phyloP scores from a whole-genome alignment of 2,113 vertebrate genomes.

The Chiloscyllium plagiosum region DNA sequence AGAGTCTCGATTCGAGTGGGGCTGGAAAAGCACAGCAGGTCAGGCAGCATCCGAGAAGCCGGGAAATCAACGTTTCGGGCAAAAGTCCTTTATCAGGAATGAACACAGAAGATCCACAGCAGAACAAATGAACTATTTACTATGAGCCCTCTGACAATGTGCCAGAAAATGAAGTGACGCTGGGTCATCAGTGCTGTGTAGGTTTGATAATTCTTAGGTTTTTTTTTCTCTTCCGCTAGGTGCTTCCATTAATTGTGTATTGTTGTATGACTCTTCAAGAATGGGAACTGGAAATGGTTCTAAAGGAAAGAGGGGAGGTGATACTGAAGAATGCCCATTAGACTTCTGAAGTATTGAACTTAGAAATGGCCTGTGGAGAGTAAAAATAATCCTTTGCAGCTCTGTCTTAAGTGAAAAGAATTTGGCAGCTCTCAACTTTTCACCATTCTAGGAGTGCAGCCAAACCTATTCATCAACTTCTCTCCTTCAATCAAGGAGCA shows the following conservation, averaged over 20 bases:
- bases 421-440: background rate
- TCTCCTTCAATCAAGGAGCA: background rate
- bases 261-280: background rate
- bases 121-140: background rate
- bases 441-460: background rate
- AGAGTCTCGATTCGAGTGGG: too few species aligned
- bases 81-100: too few species aligned
- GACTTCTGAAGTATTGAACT: background rate
- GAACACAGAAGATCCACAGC: background rate
- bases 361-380: background rate
- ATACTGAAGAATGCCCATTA: background rate
- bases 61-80: too few species aligned
- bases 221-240: background rate
- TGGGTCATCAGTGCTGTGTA: background rate
- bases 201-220: background rate
- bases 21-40: too few species aligned
- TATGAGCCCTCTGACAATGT: background rate
- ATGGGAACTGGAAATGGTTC: background rate
- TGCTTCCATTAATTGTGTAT: background rate
- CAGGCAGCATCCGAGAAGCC: too few species aligned
- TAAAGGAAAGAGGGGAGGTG: background rate
- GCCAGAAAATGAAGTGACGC: background rate
- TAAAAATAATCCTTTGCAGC: background rate
- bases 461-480: background rate
- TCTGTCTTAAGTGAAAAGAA: background rate